Evolutionary conservation across 2,113 vertebrate species (phyloP).

Genomic region (Falcunculus frontatus): DNA sequence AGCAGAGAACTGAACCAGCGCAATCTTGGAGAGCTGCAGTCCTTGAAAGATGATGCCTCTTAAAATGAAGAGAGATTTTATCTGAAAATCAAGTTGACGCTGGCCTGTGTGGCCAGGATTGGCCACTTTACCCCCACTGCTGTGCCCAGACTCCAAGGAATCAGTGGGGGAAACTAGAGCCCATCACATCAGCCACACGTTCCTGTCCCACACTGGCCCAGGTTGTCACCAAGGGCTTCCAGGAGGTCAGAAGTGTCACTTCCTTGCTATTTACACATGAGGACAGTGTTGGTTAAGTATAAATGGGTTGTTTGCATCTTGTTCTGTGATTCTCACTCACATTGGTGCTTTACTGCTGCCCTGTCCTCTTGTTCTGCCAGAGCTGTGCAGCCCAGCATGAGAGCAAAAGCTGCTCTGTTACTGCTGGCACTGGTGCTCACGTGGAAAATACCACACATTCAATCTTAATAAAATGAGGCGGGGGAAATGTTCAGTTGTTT

Average conservation of each 20-base stretch:
- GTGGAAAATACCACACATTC: neutral
- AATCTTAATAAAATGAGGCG: neutral
- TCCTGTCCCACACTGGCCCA: neutral
- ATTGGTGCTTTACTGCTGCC: neutral
- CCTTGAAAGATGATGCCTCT: neutral
- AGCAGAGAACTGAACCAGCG: neutral
- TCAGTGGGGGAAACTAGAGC: neutral
- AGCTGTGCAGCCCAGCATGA: neutral
- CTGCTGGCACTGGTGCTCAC: neutral
- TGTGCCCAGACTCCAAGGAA: neutral
- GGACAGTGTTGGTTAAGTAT: neutral
- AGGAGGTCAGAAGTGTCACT: neutral
- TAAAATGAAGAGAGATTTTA: neutral
- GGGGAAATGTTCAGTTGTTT: neutral
- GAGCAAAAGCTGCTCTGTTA: neutral
- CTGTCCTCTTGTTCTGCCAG: neutral
- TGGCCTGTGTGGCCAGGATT: neutral
- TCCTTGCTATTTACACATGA: neutral
- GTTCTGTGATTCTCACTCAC: fast-evolving
- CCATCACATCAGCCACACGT: neutral
- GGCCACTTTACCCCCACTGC: neutral
- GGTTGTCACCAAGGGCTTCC: neutral
- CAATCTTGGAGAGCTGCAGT: neutral
- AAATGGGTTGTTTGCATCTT: neutral
- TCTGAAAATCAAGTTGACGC: neutral